These are phyloP conservation scores for Aphaenogaster rudis DNA, from an alignment of 1,140 invertebrate species.

Conservation along the genomic window DNA sequence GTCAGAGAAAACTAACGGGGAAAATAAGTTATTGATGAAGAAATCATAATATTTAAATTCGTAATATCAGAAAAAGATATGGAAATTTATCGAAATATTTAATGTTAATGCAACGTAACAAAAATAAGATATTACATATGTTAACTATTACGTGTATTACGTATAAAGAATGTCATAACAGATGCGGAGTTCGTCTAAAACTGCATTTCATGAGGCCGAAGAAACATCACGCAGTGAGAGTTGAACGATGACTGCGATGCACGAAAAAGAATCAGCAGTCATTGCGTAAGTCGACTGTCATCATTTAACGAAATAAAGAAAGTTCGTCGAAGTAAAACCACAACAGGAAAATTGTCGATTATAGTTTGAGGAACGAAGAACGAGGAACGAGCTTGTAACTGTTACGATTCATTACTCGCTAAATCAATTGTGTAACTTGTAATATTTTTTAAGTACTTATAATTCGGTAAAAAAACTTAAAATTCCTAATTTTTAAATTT, in stretches of 20 bases:
- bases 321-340: constrained; percentile 7
- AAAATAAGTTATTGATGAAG: background rate
- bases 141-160: constrained; percentile 20
- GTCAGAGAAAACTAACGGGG: background rate
- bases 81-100: background rate
- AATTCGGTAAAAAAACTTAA: background rate
- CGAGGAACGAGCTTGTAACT: background rate
- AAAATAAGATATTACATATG: background rate
- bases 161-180: constrained; percentile 14
- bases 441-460: background rate
- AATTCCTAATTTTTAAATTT: background rate
- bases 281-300: constrained; percentile 35
- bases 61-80: background rate
- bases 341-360: background rate
- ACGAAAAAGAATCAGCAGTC: constrained; percentile 39
- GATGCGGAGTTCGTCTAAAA: background rate
- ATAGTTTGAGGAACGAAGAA: background rate
- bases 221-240: constrained; percentile 51
- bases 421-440: background rate
- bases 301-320: constrained; percentile 49
- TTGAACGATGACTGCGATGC: constrained; percentile 31
- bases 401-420: background rate
- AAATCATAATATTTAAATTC: background rate
- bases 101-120: background rate
- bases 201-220: constrained; percentile 19